Evolutionary conservation across 2,888 invertebrate species (phyloP).

Genomic region (Euphydryas editha): DNA sequence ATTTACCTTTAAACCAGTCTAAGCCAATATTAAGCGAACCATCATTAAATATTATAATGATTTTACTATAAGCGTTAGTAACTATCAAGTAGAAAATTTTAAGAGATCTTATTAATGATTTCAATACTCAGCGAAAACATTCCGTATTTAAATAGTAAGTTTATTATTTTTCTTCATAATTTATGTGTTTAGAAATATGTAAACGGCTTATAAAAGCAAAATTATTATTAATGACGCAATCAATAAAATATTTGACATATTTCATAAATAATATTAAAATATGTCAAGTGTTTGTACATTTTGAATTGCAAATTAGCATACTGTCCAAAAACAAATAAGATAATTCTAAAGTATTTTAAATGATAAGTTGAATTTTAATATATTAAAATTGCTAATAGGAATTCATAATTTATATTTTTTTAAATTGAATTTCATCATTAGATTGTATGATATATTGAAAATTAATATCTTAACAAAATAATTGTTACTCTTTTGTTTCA

Average conservation of each 20-base stretch:
- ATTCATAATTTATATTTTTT: slow-evolving; percentile 7
- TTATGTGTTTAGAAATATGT: not conserved
- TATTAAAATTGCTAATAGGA: not conserved
- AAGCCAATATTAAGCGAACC: no score
- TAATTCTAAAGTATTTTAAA: slow-evolving; percentile 7
- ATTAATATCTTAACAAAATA: not conserved
- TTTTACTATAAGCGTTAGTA: no score
- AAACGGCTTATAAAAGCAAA: not conserved
- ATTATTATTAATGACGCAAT: not conserved
- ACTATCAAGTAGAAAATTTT: no score
- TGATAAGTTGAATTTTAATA: slow-evolving; percentile 7
- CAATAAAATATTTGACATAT: not conserved
- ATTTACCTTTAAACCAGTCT: no score
- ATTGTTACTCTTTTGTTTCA: not conserved
- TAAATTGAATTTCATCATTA: not conserved
- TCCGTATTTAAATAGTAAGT: not conserved
- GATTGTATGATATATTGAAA: not conserved
- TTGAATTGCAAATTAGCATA: slow-evolving; percentile 3
- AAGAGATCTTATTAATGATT: no score
- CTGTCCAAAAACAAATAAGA: slow-evolving; percentile 4
- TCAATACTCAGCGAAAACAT: no score
- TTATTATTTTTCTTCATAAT: not conserved
- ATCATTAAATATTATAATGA: no score
- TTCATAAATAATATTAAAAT: not conserved
- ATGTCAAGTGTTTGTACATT: not conserved